Evolutionary conservation across 1,140 invertebrate species (phyloP), one percentile per base, ranked within the genome.

Genomic region (Copidosoma floridanum): DNA sequence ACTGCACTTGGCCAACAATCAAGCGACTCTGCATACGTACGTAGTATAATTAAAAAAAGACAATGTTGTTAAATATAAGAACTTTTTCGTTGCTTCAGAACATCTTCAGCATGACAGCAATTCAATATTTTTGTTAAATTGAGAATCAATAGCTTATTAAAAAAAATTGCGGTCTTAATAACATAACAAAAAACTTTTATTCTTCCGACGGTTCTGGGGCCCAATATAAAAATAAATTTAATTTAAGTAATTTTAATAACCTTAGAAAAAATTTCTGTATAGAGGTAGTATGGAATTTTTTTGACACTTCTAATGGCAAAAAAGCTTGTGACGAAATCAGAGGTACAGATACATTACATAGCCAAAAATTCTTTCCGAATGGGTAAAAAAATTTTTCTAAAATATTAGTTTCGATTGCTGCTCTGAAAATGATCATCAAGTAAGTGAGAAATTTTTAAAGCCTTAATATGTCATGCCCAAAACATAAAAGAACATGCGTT

Each of bases 401-500:
- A 26, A 23, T 3, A 55, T 55, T 16, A 40, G 43, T 40, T 55
- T 55, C 27, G 37, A 10, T 18, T 41, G n/a, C 23, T n/a, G n/a
- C n/a, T n/a, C n/a, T n/a, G n/a, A n/a, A n/a, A n/a, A n/a, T n/a
- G n/a, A n/a, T n/a, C n/a, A n/a, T n/a, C n/a, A n/a, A n/a, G n/a
- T n/a, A n/a, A n/a, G n/a, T n/a, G n/a, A n/a, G n/a, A n/a, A n/a
- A n/a, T n/a, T n/a, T n/a, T n/a, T n/a, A n/a, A 35, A 35, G 12
- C 32, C 32, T 35, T 12, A 12, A 35, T 35, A 35, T 12, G 68
- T 16, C 4, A 68, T 12, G 65, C 55, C 10, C 54, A 57, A 20
- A 64, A 51, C 20, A 21, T 67, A 5, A 65, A 65, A 50, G 44
- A 62, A 50, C n/a, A 29, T 47, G 59, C 65, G 14, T 51, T 29